Conservation (phyloP, 2,113 vertebrate genomes). For the Caracal caracal region DNA sequence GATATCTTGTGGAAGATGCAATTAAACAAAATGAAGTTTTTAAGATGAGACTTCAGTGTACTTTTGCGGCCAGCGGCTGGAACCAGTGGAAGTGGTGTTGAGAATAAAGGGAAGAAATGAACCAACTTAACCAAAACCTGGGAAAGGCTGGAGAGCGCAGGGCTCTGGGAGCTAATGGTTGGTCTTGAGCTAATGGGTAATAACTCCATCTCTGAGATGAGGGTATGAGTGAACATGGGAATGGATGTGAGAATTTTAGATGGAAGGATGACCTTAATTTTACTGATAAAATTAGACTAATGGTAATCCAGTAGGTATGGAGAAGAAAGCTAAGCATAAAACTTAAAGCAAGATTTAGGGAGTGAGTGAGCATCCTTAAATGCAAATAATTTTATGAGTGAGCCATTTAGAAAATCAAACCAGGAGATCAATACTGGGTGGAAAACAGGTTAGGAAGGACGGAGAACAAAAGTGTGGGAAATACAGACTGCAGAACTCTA, state of each 20-base stretch:
- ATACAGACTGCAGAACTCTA: neutral
- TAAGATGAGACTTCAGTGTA: neutral
- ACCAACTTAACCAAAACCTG: neutral
- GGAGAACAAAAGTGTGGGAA: neutral
- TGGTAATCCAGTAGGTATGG: neutral
- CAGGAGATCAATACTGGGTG: neutral
- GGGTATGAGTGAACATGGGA: neutral
- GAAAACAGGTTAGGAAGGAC: neutral
- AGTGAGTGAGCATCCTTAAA: neutral
- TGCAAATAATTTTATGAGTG: neutral
- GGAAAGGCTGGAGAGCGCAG: neutral
- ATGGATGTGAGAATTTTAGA: neutral
- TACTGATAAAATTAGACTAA: neutral
- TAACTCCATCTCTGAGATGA: neutral
- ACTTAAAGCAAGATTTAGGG: neutral
- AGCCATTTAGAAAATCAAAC: neutral
- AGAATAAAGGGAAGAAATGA: neutral
- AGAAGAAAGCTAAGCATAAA: neutral
- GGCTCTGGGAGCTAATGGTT: neutral
- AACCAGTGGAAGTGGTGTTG: neutral
- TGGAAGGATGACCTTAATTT: neutral
- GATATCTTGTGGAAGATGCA: neutral
- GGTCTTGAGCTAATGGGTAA: neutral
- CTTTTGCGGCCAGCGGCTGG: neutral
- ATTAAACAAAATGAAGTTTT: neutral